Conservation (phyloP, 2,797 vertebrate species). For the Rhabdophis nuchalis region DNA sequence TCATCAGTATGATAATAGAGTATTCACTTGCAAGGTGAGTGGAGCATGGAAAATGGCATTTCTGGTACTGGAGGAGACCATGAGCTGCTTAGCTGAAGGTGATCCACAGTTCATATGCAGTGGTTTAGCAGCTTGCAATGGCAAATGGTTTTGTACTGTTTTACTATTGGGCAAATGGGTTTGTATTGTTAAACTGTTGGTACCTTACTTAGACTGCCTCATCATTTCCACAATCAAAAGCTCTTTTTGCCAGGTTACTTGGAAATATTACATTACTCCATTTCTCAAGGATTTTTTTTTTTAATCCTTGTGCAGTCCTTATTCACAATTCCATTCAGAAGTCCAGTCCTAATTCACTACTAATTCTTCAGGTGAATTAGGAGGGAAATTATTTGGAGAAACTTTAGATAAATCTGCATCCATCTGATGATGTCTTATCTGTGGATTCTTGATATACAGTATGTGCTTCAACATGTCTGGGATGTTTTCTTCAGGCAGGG, state of each 20-base stretch:
- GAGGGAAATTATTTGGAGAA: not conserved
- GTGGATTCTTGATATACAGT: not conserved
- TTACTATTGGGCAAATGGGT: too few species aligned
- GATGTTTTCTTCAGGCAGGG: not conserved
- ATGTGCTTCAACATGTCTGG: not conserved
- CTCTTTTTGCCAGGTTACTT: not conserved
- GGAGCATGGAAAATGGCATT: not conserved
- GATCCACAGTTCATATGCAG: not conserved
- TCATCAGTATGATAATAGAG: constrained; percentile 92
- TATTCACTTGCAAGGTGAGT: constrained; percentile 95
- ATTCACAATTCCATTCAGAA: not conserved
- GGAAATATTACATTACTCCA: not conserved
- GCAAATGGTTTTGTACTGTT: not conserved
- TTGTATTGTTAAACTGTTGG: not conserved
- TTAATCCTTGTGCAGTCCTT: not conserved
- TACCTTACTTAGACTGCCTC: not conserved
- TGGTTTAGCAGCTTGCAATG: not conserved
- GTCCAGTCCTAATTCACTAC: too few species aligned
- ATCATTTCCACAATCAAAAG: not conserved
- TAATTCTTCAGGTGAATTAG: not conserved
- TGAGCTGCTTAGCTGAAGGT: not conserved
- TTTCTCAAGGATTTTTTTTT: not conserved
- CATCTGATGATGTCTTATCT: not conserved
- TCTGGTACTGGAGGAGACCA: not conserved
- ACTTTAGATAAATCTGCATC: not conserved